Percentiles rank a stretch among this genome's conserved stretches.
Evolutionary conservation across 2,113 vertebrate species (phyloP).

Genomic region (Tachysurus vachellii): DNA sequence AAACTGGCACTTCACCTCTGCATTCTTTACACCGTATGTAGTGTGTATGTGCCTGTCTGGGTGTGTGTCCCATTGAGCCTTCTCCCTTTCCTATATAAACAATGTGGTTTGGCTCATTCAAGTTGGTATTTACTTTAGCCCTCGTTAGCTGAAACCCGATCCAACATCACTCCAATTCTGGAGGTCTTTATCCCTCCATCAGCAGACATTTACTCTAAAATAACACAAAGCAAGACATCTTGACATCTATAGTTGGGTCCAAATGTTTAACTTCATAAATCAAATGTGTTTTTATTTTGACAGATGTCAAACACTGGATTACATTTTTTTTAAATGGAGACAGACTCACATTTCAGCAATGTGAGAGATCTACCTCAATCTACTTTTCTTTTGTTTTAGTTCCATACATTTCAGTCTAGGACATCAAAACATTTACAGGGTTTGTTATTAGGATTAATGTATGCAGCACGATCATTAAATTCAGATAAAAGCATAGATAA

Average conservation of each 20-base stretch:
- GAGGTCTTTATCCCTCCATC: slow-evolving; percentile 42
- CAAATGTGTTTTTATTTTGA: slow-evolving; percentile 8
- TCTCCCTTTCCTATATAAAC: slow-evolving; percentile 52
- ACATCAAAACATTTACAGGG: neutral
- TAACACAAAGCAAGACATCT: slow-evolving; percentile 43
- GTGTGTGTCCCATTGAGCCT: neutral
- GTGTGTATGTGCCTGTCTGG: neutral
- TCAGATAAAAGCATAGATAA: neutral
- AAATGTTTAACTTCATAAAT: neutral
- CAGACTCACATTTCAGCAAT: neutral
- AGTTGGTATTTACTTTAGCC: slow-evolving; percentile 47
- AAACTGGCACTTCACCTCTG: neutral
- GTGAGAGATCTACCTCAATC: too few species aligned
- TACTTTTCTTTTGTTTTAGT: neutral
- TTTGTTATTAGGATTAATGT: neutral
- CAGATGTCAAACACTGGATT: slow-evolving; percentile 1
- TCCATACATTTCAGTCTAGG: neutral
- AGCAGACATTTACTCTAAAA: slow-evolving; percentile 32
- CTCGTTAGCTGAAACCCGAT: slow-evolving; percentile 53
- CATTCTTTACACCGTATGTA: neutral
- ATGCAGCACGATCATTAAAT: neutral
- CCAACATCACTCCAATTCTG: slow-evolving; percentile 28
- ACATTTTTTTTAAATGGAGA: neutral
- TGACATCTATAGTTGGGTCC: slow-evolving; percentile 9
- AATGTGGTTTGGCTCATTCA: slow-evolving; percentile 34